Percentiles rank a stretch among this genome's conserved stretches.
phyloP scores from a whole-genome alignment of 2,888 invertebrate genomes.

The Sarcophaga variegata region DNA sequence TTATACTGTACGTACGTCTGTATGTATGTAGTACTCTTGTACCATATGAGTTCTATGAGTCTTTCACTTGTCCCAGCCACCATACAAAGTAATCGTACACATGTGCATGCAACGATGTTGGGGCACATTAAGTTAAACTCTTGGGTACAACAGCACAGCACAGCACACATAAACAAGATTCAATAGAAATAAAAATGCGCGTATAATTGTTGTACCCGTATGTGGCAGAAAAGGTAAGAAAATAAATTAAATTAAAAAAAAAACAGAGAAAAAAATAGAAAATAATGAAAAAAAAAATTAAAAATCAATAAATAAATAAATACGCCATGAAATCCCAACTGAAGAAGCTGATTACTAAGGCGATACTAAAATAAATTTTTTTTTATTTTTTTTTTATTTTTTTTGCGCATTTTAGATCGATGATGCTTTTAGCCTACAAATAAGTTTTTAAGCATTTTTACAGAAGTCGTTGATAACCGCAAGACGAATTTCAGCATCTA shows the following conservation, averaged over 20 bases:
- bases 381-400: background rate
- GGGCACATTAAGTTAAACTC: background rate
- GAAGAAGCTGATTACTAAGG: constrained; percentile 54
- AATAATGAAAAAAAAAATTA: background rate
- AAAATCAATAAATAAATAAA: background rate
- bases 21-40: constrained; percentile 7
- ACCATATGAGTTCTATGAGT: background rate
- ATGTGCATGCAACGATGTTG: constrained; percentile 11
- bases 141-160: background rate
- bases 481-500: background rate
- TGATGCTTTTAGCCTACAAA: constrained; percentile 67
- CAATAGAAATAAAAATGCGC: constrained; percentile 17
- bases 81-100: constrained; percentile 23
- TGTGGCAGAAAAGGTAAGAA: constrained; percentile 60
- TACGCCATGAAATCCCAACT: constrained; percentile 23
- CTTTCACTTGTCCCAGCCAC: constrained; percentile 62
- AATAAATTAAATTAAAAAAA: constrained; percentile 55
- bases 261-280: background rate
- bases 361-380: constrained; percentile 10
- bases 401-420: constrained; percentile 63
- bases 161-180: background rate
- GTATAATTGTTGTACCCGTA: constrained; percentile 40
- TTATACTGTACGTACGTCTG: constrained; percentile 8
- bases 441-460: constrained; percentile 57
- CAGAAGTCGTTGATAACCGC: constrained; percentile 36